Evolutionary conservation across 2,888 invertebrate species (phyloP).

Genomic region (Eupithecia centaureata): DNA sequence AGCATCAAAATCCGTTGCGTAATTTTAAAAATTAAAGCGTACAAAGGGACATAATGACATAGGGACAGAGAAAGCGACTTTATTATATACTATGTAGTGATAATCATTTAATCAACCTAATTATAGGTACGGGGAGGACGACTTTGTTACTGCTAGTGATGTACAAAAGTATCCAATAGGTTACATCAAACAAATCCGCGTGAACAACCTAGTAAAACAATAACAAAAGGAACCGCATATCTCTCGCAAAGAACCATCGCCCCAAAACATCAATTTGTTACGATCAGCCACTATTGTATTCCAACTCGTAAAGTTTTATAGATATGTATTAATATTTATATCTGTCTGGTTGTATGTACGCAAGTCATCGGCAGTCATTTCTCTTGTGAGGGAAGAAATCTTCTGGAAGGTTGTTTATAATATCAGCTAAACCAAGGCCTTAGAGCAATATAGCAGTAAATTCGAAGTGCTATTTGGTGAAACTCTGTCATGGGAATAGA

Average conservation of each 20-base stretch:
- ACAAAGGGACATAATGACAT: too few species aligned
- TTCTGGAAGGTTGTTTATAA: constrained; percentile 1
- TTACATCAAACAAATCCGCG: neutral
- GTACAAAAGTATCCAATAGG: too few species aligned
- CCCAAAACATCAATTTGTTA: constrained; percentile 49
- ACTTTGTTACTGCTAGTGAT: too few species aligned
- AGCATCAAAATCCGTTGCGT: too few species aligned
- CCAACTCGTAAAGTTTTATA: constrained; percentile 56
- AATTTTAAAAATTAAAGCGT: too few species aligned
- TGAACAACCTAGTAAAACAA: neutral
- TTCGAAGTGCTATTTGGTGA: neutral
- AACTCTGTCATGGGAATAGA: too few species aligned
- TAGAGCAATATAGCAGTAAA: neutral
- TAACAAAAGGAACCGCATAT: neutral
- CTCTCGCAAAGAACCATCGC: constrained; percentile 12
- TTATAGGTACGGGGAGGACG: too few species aligned
- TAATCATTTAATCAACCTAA: too few species aligned
- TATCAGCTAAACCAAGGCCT: neutral
- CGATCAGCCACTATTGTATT: constrained; percentile 37
- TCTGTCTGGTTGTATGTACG: constrained; percentile 35
- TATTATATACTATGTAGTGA: too few species aligned
- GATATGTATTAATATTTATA: constrained; percentile 50
- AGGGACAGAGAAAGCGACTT: too few species aligned
- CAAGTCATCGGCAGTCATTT: constrained; percentile 24
- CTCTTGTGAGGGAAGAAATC: neutral